phyloP scores from a whole-genome alignment of 2,113 vertebrate genomes.

The Amphiprion ocellaris region DNA sequence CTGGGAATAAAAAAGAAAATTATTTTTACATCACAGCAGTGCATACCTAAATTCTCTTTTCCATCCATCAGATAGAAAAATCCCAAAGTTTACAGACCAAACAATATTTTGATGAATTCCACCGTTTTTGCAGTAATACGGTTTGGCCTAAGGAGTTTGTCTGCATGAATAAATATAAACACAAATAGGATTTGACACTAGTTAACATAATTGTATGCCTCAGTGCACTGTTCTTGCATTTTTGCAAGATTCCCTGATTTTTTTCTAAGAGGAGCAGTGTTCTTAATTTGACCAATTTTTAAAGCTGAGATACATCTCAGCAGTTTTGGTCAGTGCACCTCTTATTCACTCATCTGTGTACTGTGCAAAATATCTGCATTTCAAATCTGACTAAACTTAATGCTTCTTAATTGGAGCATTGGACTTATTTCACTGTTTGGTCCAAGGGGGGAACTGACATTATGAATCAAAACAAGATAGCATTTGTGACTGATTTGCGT shows the following conservation, averaged over 20 bases:
- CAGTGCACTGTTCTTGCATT: not conserved
- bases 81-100: not conserved
- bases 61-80: not conserved
- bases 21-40: not conserved
- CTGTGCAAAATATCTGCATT: no score
- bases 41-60: not conserved
- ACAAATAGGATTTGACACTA: not conserved
- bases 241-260: not conserved
- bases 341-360: no score
- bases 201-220: slow-evolving; percentile 6
- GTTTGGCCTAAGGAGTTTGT: not conserved
- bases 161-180: slow-evolving; percentile 2
- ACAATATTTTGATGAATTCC: not conserved
- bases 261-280: not conserved
- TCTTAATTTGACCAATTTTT: no score
- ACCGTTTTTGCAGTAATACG: not conserved
- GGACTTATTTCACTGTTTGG: not conserved
- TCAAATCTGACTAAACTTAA: no score
- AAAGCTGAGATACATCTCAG: not conserved
- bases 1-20: not conserved
- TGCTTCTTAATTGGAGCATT: not conserved
- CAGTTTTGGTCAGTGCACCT: not conserved
- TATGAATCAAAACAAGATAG: slow-evolving; percentile 18
- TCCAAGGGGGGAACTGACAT: not conserved
- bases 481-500: slow-evolving; percentile 4